Conservation (phyloP, 2,888 invertebrate genomes). For the Habroteleia sp. region DNA sequence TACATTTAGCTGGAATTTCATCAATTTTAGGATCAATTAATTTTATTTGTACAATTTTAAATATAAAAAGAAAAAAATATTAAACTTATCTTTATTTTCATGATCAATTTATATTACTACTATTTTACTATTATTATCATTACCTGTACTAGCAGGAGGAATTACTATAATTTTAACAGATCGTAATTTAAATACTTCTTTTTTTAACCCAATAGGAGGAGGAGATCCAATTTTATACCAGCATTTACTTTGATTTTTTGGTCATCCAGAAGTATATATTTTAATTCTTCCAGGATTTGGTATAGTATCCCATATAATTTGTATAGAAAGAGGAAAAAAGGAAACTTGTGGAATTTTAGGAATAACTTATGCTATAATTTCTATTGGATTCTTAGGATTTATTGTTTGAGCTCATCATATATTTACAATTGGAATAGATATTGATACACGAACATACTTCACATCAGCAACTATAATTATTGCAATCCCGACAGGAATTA, state of each 20-base stretch:
- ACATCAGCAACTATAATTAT: conserved; percentile 93
- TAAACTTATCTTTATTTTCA: conserved; percentile 86
- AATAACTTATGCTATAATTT: conserved; percentile 92
- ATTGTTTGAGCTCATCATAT: conserved; percentile 93
- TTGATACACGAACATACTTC: conserved; percentile 92
- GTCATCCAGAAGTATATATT: conserved; percentile 92
- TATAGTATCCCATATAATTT: conserved; percentile 90
- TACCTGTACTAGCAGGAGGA: conserved; percentile 90
- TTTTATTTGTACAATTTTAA: conserved; percentile 89
- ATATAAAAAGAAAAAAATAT: conserved; percentile 82
- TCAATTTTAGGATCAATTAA: conserved; percentile 90
- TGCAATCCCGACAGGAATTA: conserved; percentile 92
- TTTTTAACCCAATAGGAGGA: conserved; percentile 90
- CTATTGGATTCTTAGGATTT: conserved; percentile 91
- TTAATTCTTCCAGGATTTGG: conserved; percentile 92
- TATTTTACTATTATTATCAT: conserved; percentile 85
- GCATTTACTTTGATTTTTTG: conserved; percentile 88
- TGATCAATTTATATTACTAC: conserved; percentile 88
- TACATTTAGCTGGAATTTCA: conserved; percentile 88
- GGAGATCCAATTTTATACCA: conserved; percentile 83
- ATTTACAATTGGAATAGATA: conserved; percentile 92
- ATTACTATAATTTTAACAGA: conserved; percentile 90
- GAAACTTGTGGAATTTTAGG: conserved; percentile 88
- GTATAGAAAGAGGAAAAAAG: conserved; percentile 88
- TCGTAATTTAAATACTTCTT: conserved; percentile 90